Evolutionary conservation across 2,797 vertebrate genomes (phyloP), one percentile per base, ranked within the genome.

Genomic region (Hirundo rustica): DNA sequence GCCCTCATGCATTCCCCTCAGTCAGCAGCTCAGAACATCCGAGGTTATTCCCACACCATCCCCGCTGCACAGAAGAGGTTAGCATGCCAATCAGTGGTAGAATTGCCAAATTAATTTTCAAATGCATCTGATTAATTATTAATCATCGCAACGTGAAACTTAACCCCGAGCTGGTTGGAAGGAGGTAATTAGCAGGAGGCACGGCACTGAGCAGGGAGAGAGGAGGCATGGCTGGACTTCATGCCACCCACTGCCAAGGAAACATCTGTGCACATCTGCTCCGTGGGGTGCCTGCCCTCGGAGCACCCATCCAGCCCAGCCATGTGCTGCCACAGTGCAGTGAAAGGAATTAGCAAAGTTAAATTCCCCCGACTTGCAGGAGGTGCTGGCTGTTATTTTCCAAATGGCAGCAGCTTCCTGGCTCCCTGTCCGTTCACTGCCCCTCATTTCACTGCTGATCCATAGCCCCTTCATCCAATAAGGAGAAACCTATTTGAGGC

Each of bases 121-220:
- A 71, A 86, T 91, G 85, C 57, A 23, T 93, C 92, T 95, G 95
- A 93, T 94, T 92, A 94, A 94, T 92, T 85, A 96, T 96, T 96
- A 92, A 89, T 89, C 94, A 84, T 80, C 3, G 0, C 50, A 32
- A 76, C 2, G 0, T 78, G 85, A 95, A 93, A 81, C 34, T 70
- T 82, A 66, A 65, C 60, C 62, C 40, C 0, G 5, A 88, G 55
- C 53, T 75, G 64, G 67, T 77, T 93, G 78, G 82, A 75, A 87
- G 77, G 60, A 92, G 81, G 26, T 61, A 88, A 92, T 89, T 91
- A 91, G 50, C 71, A 83, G 5, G 1, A 79, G 90, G 70, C 62
- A 72, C 54, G 89, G 82, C 5, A 0, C 80, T 88, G 36, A 94
- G 15, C 1, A 15, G 34, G 1, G 2, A 71, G 67, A 45, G 70